Evolutionary conservation across 2,888 invertebrate genomes (phyloP).

Genomic region (Lycaena phlaeas): DNA sequence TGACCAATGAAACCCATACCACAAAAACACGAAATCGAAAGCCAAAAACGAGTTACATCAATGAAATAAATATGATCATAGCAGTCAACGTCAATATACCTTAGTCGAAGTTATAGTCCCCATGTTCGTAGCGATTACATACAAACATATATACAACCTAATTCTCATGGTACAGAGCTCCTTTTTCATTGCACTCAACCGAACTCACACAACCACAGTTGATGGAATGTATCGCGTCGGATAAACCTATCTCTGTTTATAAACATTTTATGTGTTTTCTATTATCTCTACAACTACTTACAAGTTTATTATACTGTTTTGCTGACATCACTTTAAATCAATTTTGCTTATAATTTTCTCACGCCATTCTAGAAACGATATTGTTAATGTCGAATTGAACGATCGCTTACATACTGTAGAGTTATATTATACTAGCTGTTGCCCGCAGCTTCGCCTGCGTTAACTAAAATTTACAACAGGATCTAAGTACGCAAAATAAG

Average conservation of each 20-base stretch:
- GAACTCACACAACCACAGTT: background rate
- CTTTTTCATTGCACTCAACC: background rate
- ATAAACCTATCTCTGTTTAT: slow-evolving; percentile 15
- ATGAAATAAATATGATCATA: background rate
- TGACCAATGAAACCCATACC: too few species aligned
- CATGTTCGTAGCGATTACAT: background rate
- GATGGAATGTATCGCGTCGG: slow-evolving; percentile 2
- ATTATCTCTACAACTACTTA: slow-evolving; percentile 15
- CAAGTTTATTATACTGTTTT: slow-evolving; percentile 13
- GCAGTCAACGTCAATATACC: background rate
- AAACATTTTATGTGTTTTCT: slow-evolving; percentile 18
- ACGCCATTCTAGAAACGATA: background rate
- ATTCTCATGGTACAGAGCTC: background rate
- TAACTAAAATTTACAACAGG: too few species aligned
- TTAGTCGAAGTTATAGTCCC: background rate
- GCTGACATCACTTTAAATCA: background rate
- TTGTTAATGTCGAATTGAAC: too few species aligned
- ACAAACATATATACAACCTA: background rate
- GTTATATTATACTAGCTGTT: too few species aligned
- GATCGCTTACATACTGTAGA: too few species aligned
- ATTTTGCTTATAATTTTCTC: background rate
- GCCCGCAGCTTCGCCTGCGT: too few species aligned
- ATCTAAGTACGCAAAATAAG: too few species aligned
- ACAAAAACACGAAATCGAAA: too few species aligned
- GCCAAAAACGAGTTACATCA: too few species aligned